Percentiles rank a stretch among this genome's conserved stretches.
Evolutionary conservation across 53 echinoderm and acorn worm species (phyloP).

Genomic region (Astropecten irregularis): DNA sequence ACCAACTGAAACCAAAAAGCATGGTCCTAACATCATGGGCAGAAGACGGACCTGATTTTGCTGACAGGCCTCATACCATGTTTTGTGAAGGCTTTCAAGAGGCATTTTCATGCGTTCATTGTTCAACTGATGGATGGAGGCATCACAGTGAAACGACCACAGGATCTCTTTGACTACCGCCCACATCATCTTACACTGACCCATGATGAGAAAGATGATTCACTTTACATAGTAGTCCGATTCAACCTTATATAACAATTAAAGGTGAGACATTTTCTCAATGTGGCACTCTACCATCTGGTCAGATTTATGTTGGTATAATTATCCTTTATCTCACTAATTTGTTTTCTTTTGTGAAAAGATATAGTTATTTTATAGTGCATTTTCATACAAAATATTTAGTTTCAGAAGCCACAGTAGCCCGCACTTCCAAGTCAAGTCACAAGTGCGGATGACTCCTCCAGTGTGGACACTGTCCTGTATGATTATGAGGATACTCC

Average conservation of each 20-base stretch:
- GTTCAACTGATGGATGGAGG: not conserved
- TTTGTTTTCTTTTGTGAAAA: no score
- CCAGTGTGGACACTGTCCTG: no score
- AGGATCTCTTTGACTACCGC: conserved; percentile 2
- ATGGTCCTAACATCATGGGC: conserved; percentile 32
- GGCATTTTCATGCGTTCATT: not conserved
- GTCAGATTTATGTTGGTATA: no score
- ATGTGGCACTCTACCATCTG: no score
- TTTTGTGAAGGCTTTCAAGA: not conserved
- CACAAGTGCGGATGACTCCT: no score
- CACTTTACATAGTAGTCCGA: not conserved
- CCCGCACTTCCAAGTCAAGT: no score
- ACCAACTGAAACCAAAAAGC: conserved; percentile 17
- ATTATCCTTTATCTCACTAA: no score
- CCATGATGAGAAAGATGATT: not conserved
- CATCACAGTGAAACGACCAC: not conserved
- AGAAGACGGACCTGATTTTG: conserved; percentile 23
- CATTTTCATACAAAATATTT: no score
- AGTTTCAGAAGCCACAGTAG: no score
- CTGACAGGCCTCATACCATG: not conserved
- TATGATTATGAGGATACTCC: no score
- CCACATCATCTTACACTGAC: conserved; percentile 1
- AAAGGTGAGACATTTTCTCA: no score
- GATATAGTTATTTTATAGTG: no score
- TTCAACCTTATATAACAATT: conserved; percentile 7